These are phyloP conservation scores for Saguinus imperator DNA, from an alignment of 2,113 vertebrate genomes.

Conservation along the genomic window DNA sequence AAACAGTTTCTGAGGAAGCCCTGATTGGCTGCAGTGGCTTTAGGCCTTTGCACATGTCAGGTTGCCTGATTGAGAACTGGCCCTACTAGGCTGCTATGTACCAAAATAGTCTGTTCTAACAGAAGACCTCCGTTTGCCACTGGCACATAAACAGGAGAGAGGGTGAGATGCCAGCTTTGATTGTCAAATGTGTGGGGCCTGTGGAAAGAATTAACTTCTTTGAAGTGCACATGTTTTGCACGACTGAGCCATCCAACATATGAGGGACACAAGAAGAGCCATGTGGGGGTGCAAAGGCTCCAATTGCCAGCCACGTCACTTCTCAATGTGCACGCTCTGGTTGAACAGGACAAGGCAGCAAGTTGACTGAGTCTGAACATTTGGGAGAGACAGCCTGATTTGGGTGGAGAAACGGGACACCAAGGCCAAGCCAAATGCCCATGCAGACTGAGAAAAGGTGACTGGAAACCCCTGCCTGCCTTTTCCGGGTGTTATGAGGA, in stretches of 20 bases:
- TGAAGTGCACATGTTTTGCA: neutral
- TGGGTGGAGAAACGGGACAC: neutral
- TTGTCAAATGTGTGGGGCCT: neutral
- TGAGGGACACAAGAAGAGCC: neutral
- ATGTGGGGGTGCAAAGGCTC: neutral
- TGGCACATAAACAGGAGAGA: neutral
- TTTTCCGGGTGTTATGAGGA: neutral
- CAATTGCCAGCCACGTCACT: neutral
- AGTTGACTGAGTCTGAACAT: neutral
- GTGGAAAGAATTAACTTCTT: conserved; percentile 32
- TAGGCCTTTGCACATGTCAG: neutral
- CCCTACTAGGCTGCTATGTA: neutral
- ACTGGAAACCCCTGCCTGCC: neutral
- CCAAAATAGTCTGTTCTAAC: neutral
- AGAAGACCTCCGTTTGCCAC: neutral
- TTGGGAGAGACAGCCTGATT: neutral
- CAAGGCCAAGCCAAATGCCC: neutral
- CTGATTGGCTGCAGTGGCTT: neutral
- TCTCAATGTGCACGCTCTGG: neutral
- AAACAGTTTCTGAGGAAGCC: neutral
- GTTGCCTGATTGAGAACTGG: neutral
- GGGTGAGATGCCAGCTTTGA: conserved; percentile 20
- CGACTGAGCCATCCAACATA: neutral
- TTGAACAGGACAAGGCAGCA: neutral
- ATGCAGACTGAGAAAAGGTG: no score